These are phyloP conservation scores for Automeris io DNA, from an alignment of 2,888 invertebrate species.

Conservation along the genomic window DNA sequence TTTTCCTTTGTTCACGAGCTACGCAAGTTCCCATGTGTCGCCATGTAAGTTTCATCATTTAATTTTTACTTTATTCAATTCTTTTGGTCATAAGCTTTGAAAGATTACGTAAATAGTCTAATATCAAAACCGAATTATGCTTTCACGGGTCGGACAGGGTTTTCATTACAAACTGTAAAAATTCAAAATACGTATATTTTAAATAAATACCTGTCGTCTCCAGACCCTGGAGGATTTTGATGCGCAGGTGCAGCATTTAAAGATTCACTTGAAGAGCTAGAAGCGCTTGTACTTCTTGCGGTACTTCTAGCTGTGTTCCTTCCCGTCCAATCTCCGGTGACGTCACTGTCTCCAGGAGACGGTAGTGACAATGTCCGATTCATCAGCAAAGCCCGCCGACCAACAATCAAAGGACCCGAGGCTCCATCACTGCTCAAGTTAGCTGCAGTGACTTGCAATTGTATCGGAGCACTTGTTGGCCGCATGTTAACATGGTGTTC, in stretches of 20 bases:
- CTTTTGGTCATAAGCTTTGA: no score
- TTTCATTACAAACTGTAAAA: no score
- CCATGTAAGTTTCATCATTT: no score
- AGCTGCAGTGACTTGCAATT: conserved; percentile 65
- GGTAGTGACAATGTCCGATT: conserved; percentile 62
- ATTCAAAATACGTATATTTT: not conserved
- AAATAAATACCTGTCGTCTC: conserved; percentile 56
- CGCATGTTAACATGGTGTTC: conserved; percentile 66
- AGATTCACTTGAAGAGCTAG: conserved; percentile 63
- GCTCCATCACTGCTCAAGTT: conserved; percentile 60
- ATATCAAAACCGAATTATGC: not conserved
- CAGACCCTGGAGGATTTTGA: conserved; percentile 37
- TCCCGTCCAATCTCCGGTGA: conserved; percentile 59
- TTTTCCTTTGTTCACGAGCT: no score
- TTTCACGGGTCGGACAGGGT: no score
- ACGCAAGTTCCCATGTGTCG: no score
- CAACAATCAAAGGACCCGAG: conserved; percentile 62
- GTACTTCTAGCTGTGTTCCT: conserved; percentile 52
- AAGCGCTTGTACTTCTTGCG: conserved; percentile 51
- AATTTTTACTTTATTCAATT: no score
- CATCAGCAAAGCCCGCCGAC: conserved; percentile 61
- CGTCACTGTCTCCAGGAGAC: conserved; percentile 63
- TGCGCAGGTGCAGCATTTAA: conserved; percentile 39
- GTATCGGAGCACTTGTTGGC: conserved; percentile 67
- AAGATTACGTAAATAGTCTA: not conserved